Conservation (phyloP, 2,113 vertebrate genomes). For the Platichthys flesus region DNA sequence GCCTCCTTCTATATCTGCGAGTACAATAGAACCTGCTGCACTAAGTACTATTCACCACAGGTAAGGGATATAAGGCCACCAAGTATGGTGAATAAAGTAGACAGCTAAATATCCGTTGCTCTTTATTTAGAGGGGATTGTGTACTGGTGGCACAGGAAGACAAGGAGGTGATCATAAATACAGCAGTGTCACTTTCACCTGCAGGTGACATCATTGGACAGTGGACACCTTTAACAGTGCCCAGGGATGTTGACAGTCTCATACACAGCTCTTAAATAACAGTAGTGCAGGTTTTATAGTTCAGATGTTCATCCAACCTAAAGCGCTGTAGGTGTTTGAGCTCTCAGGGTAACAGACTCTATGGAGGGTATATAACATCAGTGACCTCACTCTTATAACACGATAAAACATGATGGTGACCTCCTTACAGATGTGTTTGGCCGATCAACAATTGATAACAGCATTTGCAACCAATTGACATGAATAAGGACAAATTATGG, state of each 20-base stretch:
- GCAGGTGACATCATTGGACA: constrained; percentile 65
- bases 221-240: not conserved
- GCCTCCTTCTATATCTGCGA: constrained; percentile 60
- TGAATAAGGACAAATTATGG: too few relatives aligned
- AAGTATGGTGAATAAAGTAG: constrained; percentile 56
- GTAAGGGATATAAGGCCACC: constrained; percentile 68
- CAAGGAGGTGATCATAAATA: constrained; percentile 44
- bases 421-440: too few relatives aligned
- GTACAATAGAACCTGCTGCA: constrained; percentile 70
- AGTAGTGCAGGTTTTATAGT: not conserved
- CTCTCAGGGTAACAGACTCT: not conserved
- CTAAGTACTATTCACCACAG: constrained; percentile 69
- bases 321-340: not conserved
- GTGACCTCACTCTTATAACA: not conserved
- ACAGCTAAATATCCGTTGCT: constrained; percentile 52
- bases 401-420: not conserved
- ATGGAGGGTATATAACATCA: not conserved
- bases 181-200: constrained; percentile 64
- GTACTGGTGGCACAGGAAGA: constrained; percentile 58
- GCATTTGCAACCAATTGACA: too few relatives aligned
- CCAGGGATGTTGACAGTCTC: constrained; percentile 13
- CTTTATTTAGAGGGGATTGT: constrained; percentile 62
- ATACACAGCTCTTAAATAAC: not conserved
- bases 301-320: too few relatives aligned
- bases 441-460: too few relatives aligned